Evolutionary conservation across 37 sponge, comb jelly and placozoan species (phyloP).

Genomic region (Halisarca cf. caerulea): DNA sequence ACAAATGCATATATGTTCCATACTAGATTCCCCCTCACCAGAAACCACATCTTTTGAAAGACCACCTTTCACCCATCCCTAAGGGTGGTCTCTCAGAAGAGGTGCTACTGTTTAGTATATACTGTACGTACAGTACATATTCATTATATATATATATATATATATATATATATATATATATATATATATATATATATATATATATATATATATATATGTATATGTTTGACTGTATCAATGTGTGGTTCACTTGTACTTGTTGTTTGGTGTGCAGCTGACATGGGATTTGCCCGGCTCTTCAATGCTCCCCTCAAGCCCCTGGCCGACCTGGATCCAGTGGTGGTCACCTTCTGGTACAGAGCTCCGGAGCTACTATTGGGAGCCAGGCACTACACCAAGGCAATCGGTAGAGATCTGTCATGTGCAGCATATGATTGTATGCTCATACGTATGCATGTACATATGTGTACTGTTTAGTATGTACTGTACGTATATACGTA

Average conservation of each 20-base stretch:
- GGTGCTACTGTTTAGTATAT: too few relatives aligned
- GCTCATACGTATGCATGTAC: neutral
- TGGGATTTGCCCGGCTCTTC: slow-evolving; percentile 98
- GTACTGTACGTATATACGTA: too few relatives aligned
- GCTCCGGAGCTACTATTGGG: slow-evolving; percentile 96
- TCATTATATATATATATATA: neutral
- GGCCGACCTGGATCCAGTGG: slow-evolving; percentile 98
- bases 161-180: neutral
- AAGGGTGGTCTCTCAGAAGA: too few relatives aligned
- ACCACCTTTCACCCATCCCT: too few relatives aligned
- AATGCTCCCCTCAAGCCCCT: slow-evolving; percentile 96
- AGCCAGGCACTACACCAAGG: slow-evolving; percentile 98
- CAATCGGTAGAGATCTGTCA: slow-evolving; percentile 88
- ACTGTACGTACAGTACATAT: too few relatives aligned
- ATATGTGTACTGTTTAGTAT: too few relatives aligned
- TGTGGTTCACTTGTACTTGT: neutral
- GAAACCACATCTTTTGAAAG: too few relatives aligned
- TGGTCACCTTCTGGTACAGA: slow-evolving; percentile 99
- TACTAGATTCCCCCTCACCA: too few relatives aligned
- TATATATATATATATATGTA: neutral
- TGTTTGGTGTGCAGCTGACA: slow-evolving; percentile 92
- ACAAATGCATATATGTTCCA: too few relatives aligned
- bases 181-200: neutral
- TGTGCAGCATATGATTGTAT: neutral
- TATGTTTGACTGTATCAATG: neutral